Percentiles rank a stretch among this genome's conserved stretches.
Evolutionary conservation across 2,113 vertebrate genomes (phyloP).

Genomic region (Dicentrarchus labrax): DNA sequence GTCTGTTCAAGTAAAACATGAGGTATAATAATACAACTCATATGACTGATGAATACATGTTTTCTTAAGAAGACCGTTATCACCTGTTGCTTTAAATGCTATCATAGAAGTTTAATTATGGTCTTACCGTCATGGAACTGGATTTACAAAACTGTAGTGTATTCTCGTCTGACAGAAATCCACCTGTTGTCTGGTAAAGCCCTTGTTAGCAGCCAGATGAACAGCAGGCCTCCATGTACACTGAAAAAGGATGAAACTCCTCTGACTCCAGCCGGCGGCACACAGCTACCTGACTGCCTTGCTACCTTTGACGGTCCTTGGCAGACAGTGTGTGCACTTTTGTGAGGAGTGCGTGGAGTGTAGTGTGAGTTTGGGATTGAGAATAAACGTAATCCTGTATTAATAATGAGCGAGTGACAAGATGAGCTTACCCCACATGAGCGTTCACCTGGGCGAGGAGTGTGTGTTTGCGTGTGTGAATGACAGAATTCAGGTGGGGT

Average conservation of each 20-base stretch:
- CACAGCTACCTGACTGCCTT: slow-evolving; percentile 62
- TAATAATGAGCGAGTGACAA: slow-evolving; percentile 79
- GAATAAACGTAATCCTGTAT: slow-evolving; percentile 82
- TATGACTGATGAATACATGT: background rate
- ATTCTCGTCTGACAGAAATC: slow-evolving; percentile 30
- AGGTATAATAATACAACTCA: background rate
- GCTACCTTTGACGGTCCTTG: slow-evolving; percentile 59
- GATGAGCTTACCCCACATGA: slow-evolving; percentile 74
- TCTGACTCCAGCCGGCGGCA: slow-evolving; percentile 14
- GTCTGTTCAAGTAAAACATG: background rate
- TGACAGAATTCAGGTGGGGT: slow-evolving; percentile 28
- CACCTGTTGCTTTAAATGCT: background rate
- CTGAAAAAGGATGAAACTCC: slow-evolving; percentile 22
- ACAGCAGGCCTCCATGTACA: slow-evolving; percentile 39
- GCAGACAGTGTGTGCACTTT: slow-evolving; percentile 56
- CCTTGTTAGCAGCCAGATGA: slow-evolving; percentile 30
- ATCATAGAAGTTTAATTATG: background rate
- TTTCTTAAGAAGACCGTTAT: background rate
- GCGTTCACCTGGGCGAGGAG: slow-evolving; percentile 28
- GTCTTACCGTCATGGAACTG: slow-evolving; percentile 68
- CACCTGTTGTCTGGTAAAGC: slow-evolving; percentile 22
- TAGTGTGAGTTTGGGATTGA: slow-evolving; percentile 68
- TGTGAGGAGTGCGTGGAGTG: slow-evolving; percentile 18
- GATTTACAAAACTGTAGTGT: slow-evolving; percentile 12
- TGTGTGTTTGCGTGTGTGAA: slow-evolving; percentile 30